Base-by-base conservation (phyloP, 2,113 vertebrate genomes). In the Nestor notabilis region DNA sequence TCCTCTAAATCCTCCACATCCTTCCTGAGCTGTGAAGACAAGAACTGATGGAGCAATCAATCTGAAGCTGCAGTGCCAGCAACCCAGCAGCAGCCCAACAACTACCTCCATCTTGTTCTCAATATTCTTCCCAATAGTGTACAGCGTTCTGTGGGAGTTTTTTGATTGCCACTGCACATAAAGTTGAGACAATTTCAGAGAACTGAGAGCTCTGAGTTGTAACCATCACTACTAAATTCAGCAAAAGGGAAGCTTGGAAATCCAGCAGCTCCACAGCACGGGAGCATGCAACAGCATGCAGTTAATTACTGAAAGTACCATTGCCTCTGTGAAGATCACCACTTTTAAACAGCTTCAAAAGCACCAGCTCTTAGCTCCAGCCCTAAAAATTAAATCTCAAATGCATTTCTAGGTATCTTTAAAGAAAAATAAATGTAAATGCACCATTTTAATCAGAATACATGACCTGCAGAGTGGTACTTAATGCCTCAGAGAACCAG, bases 381-480 rank as follows among this genome's bases (percentile, higher is more conserved):
- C 19, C 13, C 20, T 44, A 90, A 74, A 28, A 50, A 46, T 77
- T 72, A 77, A 17, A 66, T 64, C n/a, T 68, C 29, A 20, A 53
- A 50, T 27, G n/a, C 27, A 82, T 50, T 71, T 71, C 3, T 63
- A 83, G 44, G 7, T n/a, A 23, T 25, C 10, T 43, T 58, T 20
- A 44, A 91, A 50, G 31, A 75, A 66, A 86, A 89, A 70, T 9
- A 65, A 70, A n/a, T 4, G 4, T 65, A 46, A 52, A 33, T 11
- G 8, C 4, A 24, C 17, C 2, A 23, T 74, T 75, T 75, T 46
- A 70, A 28, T 52, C 53, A 56, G 50, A 87, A 60, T 58, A 66
- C 19, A 11, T 0, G 1, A 63, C 18, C 33, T 1, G 0, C 31
- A 33, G 9, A 74, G 14, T 74, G 5, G 10, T 49, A 84, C 6